Evolutionary conservation across 2,113 vertebrate genomes (phyloP).

Genomic region (Dicaeum eximium): DNA sequence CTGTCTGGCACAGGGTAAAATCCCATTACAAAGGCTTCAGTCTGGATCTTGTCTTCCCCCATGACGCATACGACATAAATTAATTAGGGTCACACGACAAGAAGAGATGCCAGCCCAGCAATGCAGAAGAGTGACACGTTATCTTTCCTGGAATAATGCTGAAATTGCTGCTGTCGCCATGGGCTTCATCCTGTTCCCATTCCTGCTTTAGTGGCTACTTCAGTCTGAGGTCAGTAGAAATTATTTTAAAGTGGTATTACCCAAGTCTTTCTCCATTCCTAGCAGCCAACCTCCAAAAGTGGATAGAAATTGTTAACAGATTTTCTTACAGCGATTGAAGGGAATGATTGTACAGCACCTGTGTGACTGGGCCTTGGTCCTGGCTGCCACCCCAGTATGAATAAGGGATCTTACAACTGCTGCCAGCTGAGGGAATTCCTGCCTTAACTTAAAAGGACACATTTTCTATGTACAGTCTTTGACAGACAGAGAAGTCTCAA

Average conservation of each 20-base stretch:
- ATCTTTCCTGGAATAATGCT: neutral
- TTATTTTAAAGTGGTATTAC: neutral
- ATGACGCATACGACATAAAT: neutral
- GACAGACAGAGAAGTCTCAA: neutral
- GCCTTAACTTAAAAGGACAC: neutral
- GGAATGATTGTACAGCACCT: neutral
- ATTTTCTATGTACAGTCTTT: neutral
- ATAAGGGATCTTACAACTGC: neutral
- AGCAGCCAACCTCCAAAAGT: neutral
- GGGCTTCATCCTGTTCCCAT: neutral
- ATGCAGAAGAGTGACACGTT: neutral
- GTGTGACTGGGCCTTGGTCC: neutral
- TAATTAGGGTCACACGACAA: slow-evolving; percentile 13
- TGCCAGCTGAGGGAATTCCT: neutral
- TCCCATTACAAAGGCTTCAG: slow-evolving; percentile 39
- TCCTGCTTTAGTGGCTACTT: neutral
- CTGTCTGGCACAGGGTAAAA: slow-evolving; percentile 29
- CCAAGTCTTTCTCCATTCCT: neutral
- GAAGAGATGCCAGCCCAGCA: slow-evolving; percentile 1
- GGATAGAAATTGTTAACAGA: neutral
- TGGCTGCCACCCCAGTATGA: neutral
- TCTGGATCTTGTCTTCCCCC: slow-evolving; percentile 34
- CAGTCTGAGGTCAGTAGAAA: neutral
- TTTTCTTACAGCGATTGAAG: neutral
- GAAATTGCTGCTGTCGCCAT: neutral